Conservation (phyloP, 2,888 invertebrate genomes). For the Chloromyia formosa region DNA sequence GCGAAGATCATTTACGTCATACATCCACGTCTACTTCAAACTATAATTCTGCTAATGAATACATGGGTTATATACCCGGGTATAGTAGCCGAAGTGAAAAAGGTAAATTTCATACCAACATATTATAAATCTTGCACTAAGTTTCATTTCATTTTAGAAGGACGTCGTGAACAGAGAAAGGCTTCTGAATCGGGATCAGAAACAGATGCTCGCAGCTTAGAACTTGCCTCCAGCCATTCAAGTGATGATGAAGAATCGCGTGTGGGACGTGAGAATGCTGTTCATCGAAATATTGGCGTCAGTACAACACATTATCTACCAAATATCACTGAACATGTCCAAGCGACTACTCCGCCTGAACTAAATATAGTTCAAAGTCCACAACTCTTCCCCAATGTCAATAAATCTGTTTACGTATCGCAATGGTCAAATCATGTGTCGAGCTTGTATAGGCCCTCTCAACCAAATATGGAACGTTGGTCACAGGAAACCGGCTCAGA, state of each 20-base stretch:
- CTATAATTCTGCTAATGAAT: slow-evolving; percentile 83
- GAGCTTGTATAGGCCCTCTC: slow-evolving; percentile 70
- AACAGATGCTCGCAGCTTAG: slow-evolving; percentile 80
- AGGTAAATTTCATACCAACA: slow-evolving; percentile 23
- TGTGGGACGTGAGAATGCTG: slow-evolving; percentile 58
- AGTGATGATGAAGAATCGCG: slow-evolving; percentile 85
- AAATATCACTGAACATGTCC: slow-evolving; percentile 69
- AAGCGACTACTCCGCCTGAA: slow-evolving; percentile 71
- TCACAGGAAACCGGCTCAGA: slow-evolving; percentile 83
- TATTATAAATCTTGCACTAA: not conserved
- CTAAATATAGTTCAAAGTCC: slow-evolving; percentile 73
- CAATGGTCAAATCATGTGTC: slow-evolving; percentile 76
- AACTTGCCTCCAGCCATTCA: slow-evolving; percentile 94
- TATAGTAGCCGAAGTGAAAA: slow-evolving; percentile 64
- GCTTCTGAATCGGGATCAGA: slow-evolving; percentile 86
- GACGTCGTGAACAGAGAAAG: slow-evolving; percentile 64
- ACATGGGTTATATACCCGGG: slow-evolving; percentile 76
- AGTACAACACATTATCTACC: slow-evolving; percentile 69
- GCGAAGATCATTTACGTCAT: slow-evolving; percentile 83
- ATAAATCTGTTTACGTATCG: slow-evolving; percentile 71
- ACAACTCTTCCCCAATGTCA: slow-evolving; percentile 74
- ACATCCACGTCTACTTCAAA: slow-evolving; percentile 88
- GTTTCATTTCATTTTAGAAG: slow-evolving; percentile 55
- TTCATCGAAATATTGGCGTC: slow-evolving; percentile 64
- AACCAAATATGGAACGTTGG: slow-evolving; percentile 72